A percentile compares a stretch with the other conserved stretches of the same genome.
Conservation (phyloP, 2,888 invertebrate genomes). For the Ptychoptera albimana region DNA sequence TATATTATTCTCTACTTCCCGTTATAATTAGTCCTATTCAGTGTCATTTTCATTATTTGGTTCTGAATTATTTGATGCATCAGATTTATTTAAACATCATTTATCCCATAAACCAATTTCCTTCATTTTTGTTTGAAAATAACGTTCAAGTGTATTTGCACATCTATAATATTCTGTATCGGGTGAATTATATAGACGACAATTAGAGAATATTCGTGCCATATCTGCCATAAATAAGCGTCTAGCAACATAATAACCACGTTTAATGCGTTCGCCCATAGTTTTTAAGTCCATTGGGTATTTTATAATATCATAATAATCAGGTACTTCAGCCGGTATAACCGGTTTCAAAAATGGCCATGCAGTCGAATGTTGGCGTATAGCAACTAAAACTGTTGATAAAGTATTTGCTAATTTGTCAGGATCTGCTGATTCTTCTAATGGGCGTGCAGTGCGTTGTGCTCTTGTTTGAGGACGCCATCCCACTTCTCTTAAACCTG, state of each 20-base stretch:
- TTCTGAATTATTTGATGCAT: no score
- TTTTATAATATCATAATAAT: slow-evolving; percentile 93
- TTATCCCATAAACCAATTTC: slow-evolving; percentile 79
- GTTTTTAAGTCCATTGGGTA: slow-evolving; percentile 84
- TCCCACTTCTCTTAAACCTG: slow-evolving; percentile 73
- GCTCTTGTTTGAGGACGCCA: slow-evolving; percentile 55
- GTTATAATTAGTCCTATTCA: no score
- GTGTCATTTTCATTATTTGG: no score
- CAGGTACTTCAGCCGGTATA: slow-evolving; percentile 75
- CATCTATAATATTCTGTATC: slow-evolving; percentile 88
- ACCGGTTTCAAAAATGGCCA: slow-evolving; percentile 97
- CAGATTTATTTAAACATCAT: slow-evolving; percentile 29
- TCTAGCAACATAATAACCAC: slow-evolving; percentile 68
- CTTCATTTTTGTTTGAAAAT: slow-evolving; percentile 84
- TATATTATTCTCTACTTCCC: no score
- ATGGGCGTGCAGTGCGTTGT: slow-evolving; percentile 32
- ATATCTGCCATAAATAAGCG: slow-evolving; percentile 91
- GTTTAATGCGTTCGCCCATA: slow-evolving; percentile 29
- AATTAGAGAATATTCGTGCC: slow-evolving; percentile 90
- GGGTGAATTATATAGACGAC: slow-evolving; percentile 85
- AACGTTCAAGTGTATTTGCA: slow-evolving; percentile 81
- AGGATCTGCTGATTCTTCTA: slow-evolving; percentile 55
- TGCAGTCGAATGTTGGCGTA: slow-evolving; percentile 63
- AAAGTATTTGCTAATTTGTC: slow-evolving; percentile 48
- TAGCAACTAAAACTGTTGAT: slow-evolving; percentile 49